phyloP scores from a whole-genome alignment of 2,113 vertebrate species.

The Channa maculata region DNA sequence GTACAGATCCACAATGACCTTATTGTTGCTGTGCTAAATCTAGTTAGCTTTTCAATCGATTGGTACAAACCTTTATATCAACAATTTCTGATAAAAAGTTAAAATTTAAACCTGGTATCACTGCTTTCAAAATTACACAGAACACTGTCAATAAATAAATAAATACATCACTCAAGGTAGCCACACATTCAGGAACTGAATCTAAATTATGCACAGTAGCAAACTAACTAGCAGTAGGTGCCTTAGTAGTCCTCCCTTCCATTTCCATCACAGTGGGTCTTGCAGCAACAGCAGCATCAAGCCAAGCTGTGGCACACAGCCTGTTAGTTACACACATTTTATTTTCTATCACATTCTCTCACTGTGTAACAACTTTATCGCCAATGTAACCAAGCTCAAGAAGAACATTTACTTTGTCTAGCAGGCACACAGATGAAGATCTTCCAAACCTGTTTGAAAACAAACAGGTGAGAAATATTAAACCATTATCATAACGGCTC shows the following conservation, averaged over 20 bases:
- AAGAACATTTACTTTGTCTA: slow-evolving; percentile 28
- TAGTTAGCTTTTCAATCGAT: not conserved
- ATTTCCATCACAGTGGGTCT: slow-evolving; percentile 22
- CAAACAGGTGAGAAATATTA: slow-evolving; percentile 30
- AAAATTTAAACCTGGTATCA: slow-evolving; percentile 7
- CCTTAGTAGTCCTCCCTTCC: slow-evolving; percentile 28
- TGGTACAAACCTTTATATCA: not conserved
- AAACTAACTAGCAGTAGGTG: slow-evolving; percentile 51
- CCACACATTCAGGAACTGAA: slow-evolving; percentile 7
- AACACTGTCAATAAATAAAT: not conserved
- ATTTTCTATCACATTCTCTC: slow-evolving; percentile 42
- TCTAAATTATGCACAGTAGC: slow-evolving; percentile 13
- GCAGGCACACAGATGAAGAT: slow-evolving; percentile 4
- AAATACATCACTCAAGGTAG: not conserved
- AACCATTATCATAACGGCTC: not conserved
- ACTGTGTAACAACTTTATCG: slow-evolving; percentile 20
- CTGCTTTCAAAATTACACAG: slow-evolving; percentile 10
- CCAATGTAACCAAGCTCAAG: slow-evolving; percentile 1
- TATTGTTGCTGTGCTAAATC: not conserved
- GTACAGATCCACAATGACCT: not conserved
- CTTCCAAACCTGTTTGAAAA: slow-evolving; percentile 45
- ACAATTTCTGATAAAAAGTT: not conserved
- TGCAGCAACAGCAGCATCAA: slow-evolving; percentile 39
- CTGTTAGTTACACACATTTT: slow-evolving; percentile 31
- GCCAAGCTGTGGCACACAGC: slow-evolving; percentile 41